phyloP scores from a whole-genome alignment of 2,113 vertebrate species.

The Paraplagusia blochii region DNA sequence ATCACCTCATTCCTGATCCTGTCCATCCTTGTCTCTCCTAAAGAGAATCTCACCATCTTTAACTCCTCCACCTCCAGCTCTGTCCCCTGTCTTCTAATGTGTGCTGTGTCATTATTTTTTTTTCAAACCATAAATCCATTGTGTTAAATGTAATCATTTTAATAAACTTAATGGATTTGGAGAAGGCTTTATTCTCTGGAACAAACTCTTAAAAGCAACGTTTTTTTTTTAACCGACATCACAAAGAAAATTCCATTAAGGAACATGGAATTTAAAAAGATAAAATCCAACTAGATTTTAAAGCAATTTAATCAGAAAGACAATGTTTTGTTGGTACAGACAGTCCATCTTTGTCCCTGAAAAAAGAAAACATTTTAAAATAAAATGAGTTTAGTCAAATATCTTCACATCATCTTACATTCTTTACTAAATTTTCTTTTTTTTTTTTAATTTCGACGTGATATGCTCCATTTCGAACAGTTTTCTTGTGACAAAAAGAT shows the following conservation, averaged over 20 bases:
- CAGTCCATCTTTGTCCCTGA: conserved; percentile 36
- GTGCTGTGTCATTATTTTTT: conserved; percentile 14
- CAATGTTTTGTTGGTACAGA: conserved; percentile 54
- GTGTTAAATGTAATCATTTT: conserved; percentile 45
- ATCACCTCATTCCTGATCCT: too few relatives aligned
- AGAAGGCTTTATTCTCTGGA: conserved; percentile 40
- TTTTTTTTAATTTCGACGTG: too few relatives aligned
- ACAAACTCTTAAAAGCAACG: conserved; percentile 34
- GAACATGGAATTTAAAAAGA: conserved; percentile 18
- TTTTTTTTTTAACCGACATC: conserved; percentile 53
- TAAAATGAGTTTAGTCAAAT: background rate
- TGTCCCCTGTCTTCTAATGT: too few relatives aligned
- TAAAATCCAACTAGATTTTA: conserved; percentile 65
- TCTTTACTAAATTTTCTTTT: too few relatives aligned
- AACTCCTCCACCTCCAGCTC: too few relatives aligned
- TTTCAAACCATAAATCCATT: conserved; percentile 20
- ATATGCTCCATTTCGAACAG: too few relatives aligned
- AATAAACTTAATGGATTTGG: conserved; percentile 62
- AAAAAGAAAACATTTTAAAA: conserved; percentile 39
- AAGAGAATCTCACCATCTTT: too few relatives aligned
- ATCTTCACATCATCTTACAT: too few relatives aligned
- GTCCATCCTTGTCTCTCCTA: too few relatives aligned
- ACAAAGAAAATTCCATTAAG: conserved; percentile 54
- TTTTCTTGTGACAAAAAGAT: too few relatives aligned
- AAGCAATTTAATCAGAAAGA: conserved; percentile 64